These are phyloP conservation scores for Micromussa lordhowensis DNA, from an alignment of 92 coral and sea anemone species.

Conservation along the genomic window DNA sequence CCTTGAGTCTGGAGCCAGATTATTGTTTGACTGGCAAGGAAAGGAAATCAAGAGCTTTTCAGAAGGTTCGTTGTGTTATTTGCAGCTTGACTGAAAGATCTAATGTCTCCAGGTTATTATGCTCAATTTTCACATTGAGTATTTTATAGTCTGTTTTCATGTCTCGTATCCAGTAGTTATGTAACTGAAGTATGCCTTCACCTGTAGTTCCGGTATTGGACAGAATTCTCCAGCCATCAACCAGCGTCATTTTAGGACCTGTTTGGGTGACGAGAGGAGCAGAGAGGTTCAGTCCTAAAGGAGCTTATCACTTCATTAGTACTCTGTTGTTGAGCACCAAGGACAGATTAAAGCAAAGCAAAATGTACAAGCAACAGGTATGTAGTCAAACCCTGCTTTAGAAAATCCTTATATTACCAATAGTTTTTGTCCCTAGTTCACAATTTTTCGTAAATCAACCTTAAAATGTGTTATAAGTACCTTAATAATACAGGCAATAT, in stretches of 20 bases:
- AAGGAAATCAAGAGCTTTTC: slow-evolving; percentile 90
- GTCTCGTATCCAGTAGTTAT: neutral
- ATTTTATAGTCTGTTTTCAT: neutral
- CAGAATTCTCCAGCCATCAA: slow-evolving; percentile 84
- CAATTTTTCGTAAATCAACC: too few species aligned
- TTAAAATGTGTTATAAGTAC: too few species aligned
- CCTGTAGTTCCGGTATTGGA: slow-evolving; percentile 89
- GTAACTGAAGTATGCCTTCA: neutral
- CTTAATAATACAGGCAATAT: too few species aligned
- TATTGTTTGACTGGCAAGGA: slow-evolving; percentile 95
- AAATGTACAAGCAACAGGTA: slow-evolving; percentile 86
- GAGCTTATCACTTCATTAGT: slow-evolving; percentile 81
- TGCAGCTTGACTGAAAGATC: too few species aligned
- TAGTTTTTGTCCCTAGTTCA: too few species aligned
- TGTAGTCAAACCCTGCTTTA: neutral
- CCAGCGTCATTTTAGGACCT: slow-evolving; percentile 87
- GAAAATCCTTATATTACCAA: neutral
- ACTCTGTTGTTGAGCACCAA: slow-evolving; percentile 79
- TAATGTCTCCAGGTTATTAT: too few species aligned
- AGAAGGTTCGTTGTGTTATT: slow-evolving; percentile 69
- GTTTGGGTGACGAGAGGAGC: slow-evolving; percentile 94
- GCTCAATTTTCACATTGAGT: too few species aligned
- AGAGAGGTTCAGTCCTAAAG: slow-evolving; percentile 95
- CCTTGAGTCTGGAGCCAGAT: slow-evolving; percentile 89
- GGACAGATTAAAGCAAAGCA: slow-evolving; percentile 85